Percentiles rank a stretch among this genome's conserved stretches.
These are phyloP conservation scores for Anthopleura sola DNA, from an alignment of 64 coral and sea anemone genomes.

Conservation along the genomic window DNA sequence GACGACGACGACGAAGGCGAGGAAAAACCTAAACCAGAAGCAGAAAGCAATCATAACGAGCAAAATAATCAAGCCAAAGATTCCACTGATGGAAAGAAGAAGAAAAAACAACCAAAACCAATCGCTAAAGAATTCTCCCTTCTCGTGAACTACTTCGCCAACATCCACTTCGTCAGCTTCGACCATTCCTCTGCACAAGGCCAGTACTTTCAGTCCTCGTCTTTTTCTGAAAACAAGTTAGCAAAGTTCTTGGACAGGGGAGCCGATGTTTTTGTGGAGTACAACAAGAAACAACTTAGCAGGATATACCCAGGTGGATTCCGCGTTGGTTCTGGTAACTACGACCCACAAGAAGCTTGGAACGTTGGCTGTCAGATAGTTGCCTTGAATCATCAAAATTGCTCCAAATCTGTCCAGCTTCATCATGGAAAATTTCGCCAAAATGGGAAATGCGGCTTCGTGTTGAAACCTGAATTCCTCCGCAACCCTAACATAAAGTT, in stretches of 20 bases:
- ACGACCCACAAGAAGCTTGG: conserved; percentile 34
- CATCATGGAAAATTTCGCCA: conserved; percentile 61
- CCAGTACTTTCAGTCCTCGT: conserved; percentile 38
- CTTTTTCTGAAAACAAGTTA: conserved; percentile 38
- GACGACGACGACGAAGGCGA: neutral
- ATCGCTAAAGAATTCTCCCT: conserved; percentile 26
- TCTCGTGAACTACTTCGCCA: conserved; percentile 19
- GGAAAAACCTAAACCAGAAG: neutral
- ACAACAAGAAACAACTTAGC: conserved; percentile 37
- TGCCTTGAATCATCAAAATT: conserved; percentile 48
- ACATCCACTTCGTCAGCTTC: conserved; percentile 3
- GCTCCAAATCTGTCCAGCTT: conserved; percentile 12
- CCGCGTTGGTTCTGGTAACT: conserved; percentile 47
- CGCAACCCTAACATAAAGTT: conserved; percentile 11
- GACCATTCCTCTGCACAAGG: neutral
- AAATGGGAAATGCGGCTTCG: conserved; percentile 46
- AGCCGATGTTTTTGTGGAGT: conserved; percentile 19
- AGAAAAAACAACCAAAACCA: neutral
- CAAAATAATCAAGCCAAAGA: neutral
- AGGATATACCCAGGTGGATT: conserved; percentile 49
- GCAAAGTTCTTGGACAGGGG: conserved; percentile 4
- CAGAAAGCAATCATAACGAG: neutral
- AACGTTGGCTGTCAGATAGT: conserved; percentile 60
- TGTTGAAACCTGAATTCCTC: conserved; percentile 41
- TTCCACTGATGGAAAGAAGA: neutral